These are phyloP conservation scores for Neoarius graeffei DNA, from an alignment of 2,113 vertebrate species.

Conservation along the genomic window DNA sequence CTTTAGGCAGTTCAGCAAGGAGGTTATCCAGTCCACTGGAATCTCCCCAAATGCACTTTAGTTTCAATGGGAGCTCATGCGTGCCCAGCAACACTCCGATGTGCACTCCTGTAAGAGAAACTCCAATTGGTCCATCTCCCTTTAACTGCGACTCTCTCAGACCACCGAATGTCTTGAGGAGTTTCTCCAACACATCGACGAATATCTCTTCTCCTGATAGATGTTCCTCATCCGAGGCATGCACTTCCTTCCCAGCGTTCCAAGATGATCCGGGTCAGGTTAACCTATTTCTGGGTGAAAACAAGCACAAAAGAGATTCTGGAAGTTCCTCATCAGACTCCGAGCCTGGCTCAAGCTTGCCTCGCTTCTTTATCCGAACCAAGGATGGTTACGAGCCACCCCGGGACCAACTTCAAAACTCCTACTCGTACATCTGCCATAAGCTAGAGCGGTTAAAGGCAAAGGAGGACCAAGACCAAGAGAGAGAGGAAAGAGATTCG, in stretches of 20 bases:
- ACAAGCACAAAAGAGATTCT: conserved; percentile 58
- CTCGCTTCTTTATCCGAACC: conserved; percentile 78
- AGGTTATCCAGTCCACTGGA: conserved; percentile 78
- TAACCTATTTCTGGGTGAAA: conserved; percentile 87
- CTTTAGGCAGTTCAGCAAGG: conserved; percentile 76
- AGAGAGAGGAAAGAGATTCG: conserved; percentile 54
- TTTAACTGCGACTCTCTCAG: conserved; percentile 70
- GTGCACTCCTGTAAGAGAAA: conserved; percentile 83
- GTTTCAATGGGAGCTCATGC: conserved; percentile 81
- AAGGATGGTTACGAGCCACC: conserved; percentile 76
- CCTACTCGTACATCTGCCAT: conserved; percentile 85
- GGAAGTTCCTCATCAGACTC: conserved; percentile 69
- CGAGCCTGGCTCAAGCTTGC: conserved; percentile 65
- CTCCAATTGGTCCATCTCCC: conserved; percentile 69
- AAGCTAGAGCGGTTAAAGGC: conserved; percentile 81
- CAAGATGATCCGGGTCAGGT: conserved; percentile 80
- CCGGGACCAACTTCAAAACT: conserved; percentile 84
- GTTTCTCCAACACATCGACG: conserved; percentile 60
- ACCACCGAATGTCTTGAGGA: conserved; percentile 74
- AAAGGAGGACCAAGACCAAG: conserved; percentile 53
- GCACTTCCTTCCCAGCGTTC: conserved; percentile 70
- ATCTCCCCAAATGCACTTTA: conserved; percentile 81
- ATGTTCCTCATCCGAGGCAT: conserved; percentile 56
- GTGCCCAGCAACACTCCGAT: conserved; percentile 87
- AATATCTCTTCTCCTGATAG: conserved; percentile 61